A percentile compares a stretch with the other conserved stretches of the same genome.
Evolutionary conservation across 2,113 vertebrate species (phyloP).

Genomic region (Strix aluco): DNA sequence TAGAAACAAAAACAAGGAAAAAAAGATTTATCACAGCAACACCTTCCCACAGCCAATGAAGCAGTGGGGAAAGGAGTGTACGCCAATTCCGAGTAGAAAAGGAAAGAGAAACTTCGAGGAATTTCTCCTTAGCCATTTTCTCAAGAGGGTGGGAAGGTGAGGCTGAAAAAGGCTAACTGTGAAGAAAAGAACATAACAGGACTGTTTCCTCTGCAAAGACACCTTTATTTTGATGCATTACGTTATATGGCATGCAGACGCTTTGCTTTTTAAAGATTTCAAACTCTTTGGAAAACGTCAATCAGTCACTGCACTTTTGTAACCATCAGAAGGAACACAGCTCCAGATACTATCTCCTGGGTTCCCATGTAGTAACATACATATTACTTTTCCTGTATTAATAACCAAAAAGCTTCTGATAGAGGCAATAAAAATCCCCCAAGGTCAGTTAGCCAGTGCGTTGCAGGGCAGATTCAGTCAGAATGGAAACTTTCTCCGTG

Average conservation of each 20-base stretch:
- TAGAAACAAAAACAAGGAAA: not conserved
- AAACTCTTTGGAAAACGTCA: not conserved
- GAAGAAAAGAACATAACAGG: not conserved
- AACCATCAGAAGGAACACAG: not conserved
- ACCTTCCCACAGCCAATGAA: not conserved
- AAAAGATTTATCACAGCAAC: not conserved
- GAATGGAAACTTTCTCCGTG: not conserved
- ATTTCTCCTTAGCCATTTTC: not conserved
- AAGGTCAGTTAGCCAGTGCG: not conserved
- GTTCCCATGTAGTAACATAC: not conserved
- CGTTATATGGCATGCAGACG: not conserved
- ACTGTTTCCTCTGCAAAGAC: not conserved
- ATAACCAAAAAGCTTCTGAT: not conserved
- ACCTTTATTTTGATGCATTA: not conserved
- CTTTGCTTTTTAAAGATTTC: not conserved
- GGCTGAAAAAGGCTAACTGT: not conserved
- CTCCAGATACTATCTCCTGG: not conserved
- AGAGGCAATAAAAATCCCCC: not conserved
- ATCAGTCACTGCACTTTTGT: not conserved
- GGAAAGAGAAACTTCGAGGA: not conserved
- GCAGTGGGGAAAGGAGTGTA: not conserved
- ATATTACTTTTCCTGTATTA: not conserved
- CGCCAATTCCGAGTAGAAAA: not conserved
- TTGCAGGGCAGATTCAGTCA: not conserved
- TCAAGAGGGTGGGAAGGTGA: not conserved